Conservation (phyloP, 2,888 invertebrate species). For the Opisthograptis luteolata region DNA sequence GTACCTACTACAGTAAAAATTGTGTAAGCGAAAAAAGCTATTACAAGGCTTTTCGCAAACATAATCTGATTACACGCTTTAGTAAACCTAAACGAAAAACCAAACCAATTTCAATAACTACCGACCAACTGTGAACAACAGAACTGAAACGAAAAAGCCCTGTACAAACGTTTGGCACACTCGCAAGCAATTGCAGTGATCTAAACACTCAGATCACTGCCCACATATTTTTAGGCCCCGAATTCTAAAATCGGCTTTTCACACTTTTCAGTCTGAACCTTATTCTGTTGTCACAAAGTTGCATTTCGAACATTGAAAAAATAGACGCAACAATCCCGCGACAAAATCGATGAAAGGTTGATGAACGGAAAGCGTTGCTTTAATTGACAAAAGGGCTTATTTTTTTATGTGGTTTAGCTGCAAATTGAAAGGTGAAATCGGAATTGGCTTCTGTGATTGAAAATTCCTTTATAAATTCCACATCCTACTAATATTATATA, state of each 20-base stretch:
- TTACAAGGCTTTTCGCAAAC: no score
- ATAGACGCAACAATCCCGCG: constrained; percentile 14
- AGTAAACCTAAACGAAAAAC: no score
- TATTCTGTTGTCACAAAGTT: constrained; percentile 1
- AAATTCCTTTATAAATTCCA: no score
- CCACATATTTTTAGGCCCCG: constrained; percentile 17
- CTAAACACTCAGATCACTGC: constrained; percentile 18
- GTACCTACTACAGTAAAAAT: no score
- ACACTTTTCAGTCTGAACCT: constrained; percentile 1
- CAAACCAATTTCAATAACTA: no score
- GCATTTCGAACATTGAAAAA: not conserved
- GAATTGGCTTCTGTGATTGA: no score
- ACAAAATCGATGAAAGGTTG: constrained; percentile 50
- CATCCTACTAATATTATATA: no score
- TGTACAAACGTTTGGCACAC: not conserved
- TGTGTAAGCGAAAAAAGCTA: no score
- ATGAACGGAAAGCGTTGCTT: constrained; percentile 48
- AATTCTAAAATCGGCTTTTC: constrained; percentile 15
- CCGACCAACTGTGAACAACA: not conserved
- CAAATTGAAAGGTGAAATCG: no score
- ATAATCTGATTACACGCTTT: no score
- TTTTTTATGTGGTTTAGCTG: no score
- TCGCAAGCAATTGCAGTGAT: constrained; percentile 14
- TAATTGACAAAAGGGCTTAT: constrained; percentile 22
- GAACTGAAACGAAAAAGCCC: not conserved